Base-by-base conservation (phyloP, 2,888 invertebrate genomes). In the Drosophila flavopinicola region DNA sequence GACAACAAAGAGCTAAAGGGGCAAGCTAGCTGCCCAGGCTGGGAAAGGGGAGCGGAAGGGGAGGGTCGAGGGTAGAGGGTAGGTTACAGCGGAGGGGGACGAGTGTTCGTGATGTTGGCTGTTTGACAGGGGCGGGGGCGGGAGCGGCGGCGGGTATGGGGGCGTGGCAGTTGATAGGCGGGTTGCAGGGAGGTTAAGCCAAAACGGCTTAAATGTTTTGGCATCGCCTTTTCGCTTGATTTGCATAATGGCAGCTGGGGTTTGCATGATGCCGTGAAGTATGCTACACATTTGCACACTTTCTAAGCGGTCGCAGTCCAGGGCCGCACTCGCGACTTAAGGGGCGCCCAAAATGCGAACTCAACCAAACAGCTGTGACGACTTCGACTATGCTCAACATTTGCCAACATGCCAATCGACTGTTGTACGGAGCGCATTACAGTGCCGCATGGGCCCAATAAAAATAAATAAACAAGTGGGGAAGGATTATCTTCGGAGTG, bases 181-280 rank as follows among this genome's bases (percentile, higher is more conserved):
- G 24, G 27, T 24, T 6, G 27, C 7, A 32, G 3, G 44, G 27
- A 6, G 48, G 38, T 27, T 39, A 35, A 29, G 57, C 70, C 57
- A 60, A 69, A 84, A 80, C 76, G 73, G 63, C 73, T 83, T 83
- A 76, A 78, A 67, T 75, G 66, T 67, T 85, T 69, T 64, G 70
- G 66, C 76, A 73, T 61, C 77, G 77, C 78, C 71, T 69, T 69
- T 78, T 75, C 60, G 75, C 78, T 64, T 69, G 72, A 84, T 83
- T 83, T 83, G 78, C 83, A 83, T 83, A 86, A 77, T 78, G 63
- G 57, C 52, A 47, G 59, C 47, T 38, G 56, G 60, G 41, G 59
- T 24, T n/a, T 53, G 54, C 51, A 29, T 56, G 48, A 13, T 24
- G 54, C 49, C 54, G 44, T 52, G 44, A 73, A 69, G 58, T 67